A percentile compares a stretch with the other conserved stretches of the same genome.
Conservation (phyloP, 2,797 vertebrate genomes). For the Centropyge bicolor region DNA sequence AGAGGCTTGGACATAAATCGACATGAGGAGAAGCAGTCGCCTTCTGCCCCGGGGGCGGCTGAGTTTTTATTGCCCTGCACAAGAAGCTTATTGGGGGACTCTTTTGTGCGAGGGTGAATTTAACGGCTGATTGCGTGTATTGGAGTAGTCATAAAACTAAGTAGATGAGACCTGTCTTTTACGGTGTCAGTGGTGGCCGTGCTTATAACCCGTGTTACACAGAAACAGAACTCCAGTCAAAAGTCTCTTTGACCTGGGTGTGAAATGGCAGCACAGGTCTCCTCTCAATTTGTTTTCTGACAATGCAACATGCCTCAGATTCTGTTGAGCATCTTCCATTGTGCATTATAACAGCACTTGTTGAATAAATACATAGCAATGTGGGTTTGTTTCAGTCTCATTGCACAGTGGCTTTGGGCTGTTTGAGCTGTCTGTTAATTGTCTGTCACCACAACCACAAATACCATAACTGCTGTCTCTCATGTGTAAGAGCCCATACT, state of each 20-base stretch:
- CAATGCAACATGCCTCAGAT: background rate
- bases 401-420: background rate
- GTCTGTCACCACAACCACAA: constrained; percentile 19
- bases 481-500: background rate
- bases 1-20: constrained; percentile 53
- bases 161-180: constrained; percentile 68
- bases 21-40: constrained; percentile 60
- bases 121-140: constrained; percentile 64
- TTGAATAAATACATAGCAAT: background rate
- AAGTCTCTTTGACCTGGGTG: constrained; percentile 3
- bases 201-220: constrained; percentile 30
- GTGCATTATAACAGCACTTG: constrained; percentile 1
- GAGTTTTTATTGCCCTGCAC: constrained; percentile 62
- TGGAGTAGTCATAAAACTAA: constrained; percentile 67
- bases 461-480: constrained; percentile 1
- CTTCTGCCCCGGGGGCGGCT: constrained; percentile 46
- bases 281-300: background rate
- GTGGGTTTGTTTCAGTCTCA: constrained; percentile 20
- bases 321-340: constrained; percentile 5
- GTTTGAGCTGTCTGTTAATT: background rate
- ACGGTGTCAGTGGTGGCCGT: constrained; percentile 52
- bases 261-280: background rate
- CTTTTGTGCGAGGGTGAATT: constrained; percentile 64
- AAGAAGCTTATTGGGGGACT: constrained; percentile 64
- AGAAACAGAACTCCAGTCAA: constrained; percentile 24